Conservation (phyloP, 2,888 invertebrate species). For the Dryadula phaetusa region DNA sequence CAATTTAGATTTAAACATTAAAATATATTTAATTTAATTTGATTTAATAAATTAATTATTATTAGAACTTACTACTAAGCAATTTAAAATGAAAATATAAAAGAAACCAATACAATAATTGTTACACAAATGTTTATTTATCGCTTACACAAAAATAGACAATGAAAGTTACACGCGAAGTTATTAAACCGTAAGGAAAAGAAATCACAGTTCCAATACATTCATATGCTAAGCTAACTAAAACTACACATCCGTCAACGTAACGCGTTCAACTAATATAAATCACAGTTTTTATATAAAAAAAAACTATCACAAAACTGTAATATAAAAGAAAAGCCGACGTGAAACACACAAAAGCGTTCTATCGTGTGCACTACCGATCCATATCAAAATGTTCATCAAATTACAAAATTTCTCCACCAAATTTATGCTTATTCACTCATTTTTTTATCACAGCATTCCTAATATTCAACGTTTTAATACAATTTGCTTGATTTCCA, state of each 20-base stretch:
- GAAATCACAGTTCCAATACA: conserved; percentile 80
- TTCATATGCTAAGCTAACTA: conserved; percentile 54
- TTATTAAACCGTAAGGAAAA: conserved; percentile 68
- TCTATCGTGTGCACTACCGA: conserved; percentile 57
- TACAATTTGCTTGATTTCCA: conserved; percentile 45
- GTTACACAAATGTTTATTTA: conserved; percentile 79
- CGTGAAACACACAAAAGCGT: conserved; percentile 61
- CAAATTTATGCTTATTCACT: conserved; percentile 55
- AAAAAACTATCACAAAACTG: conserved; percentile 67
- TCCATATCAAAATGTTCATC: conserved; percentile 49
- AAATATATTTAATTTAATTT: too few species aligned
- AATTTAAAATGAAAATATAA: not conserved
- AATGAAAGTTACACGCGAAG: conserved; percentile 69
- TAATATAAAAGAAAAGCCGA: conserved; percentile 51
- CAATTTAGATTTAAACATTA: too few species aligned
- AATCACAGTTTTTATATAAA: conserved; percentile 77
- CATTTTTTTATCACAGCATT: conserved; percentile 71
- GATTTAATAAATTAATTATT: too few species aligned
- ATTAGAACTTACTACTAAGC: too few species aligned
- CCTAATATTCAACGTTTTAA: conserved; percentile 58
- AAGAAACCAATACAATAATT: conserved; percentile 54
- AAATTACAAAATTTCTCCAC: conserved; percentile 53
- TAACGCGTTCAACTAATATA: conserved; percentile 56
- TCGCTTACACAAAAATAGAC: conserved; percentile 73
- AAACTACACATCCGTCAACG: conserved; percentile 51